Evolutionary conservation across 2,113 vertebrate genomes (phyloP), one percentile per base, ranked within the genome.

Genomic region (Semicossyphus pulcher): DNA sequence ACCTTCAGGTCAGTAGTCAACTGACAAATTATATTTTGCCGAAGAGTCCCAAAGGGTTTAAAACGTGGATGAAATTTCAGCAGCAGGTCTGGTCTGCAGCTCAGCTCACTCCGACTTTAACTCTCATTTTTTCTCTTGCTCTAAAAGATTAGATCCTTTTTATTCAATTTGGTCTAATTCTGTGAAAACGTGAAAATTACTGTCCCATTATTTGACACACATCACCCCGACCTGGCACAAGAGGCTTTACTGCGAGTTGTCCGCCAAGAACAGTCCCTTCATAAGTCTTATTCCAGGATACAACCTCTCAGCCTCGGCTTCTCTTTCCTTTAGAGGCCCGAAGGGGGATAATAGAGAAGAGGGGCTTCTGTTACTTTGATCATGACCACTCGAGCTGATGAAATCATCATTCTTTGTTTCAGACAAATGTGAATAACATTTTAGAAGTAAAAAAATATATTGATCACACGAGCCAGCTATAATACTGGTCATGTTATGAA

Each of bases 291-390:
- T 56, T 52, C 78, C 59, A 53, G 59, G 59, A 31, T n/a, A 44
- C 28, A 32, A 65, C 21, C 58, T 77, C 69, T 58, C 25, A 68
- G 39, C 76, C 64, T 28, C n/a, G 60, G 63, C 31, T 49, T 31
- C 25, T 49, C 23, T 78, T 32, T 34, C 28, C 14, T 61, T 58
- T 15, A 20, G 26, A 58, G 32, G 21, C 64, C 37, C 51, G 51
- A 34, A 65, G 9, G 64, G 37, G 31, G 70, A 49, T 37, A 42
- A 36, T 16, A 45, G 34, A 85, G 75, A 45, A 49, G 63, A 39
- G 2, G 14, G 56, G 62, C 54, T 79, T 85, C 83, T 88, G 80
- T 76, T 86, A 68, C 79, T 76, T 67, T 87, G 84, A 85, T 89
- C 57, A 61, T 41, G 34, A 34, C 36, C 9, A 28, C 45, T 78